Base-by-base conservation (phyloP, 2,797 vertebrate genomes). In the Sardinella longiceps region DNA sequence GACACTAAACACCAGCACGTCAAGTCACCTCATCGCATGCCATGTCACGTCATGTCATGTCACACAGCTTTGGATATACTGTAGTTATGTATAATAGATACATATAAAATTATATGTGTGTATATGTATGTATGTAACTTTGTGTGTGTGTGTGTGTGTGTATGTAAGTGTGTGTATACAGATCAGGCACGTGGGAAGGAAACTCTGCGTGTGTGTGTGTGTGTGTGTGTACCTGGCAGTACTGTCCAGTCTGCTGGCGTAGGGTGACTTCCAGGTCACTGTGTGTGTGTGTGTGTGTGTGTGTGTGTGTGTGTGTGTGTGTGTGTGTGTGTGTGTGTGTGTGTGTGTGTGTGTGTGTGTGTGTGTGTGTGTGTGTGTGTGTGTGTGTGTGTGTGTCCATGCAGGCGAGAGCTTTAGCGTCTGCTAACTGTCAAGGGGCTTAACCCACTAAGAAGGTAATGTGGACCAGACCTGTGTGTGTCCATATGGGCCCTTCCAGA, bases 391-490 rank as follows among this genome's bases (percentile, higher is more conserved):
- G 85, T 86, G 33, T 58, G 56, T 63, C 45, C 70, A 66, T 80
- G 82, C 46, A 84, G 50, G 43, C 37, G 51, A 70, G 84, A 83
- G 82, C 88, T 87, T 87, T 86, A 81, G 45, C 1, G 30, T 80
- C 81, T 48, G 88, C 85, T 30, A 63, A 85, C 20, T 51, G 84
- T 84, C 50, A 7, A 7, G 25, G 80, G 20, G 92, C 90, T 94
- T 93, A 94, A 87, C 80, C 82, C 56, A 91, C 88, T 95, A 91
- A 93, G 92, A 86, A 91, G 92, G 87, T 91, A 92, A 94, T 94
- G 93, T 92, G 92, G 89, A 93, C 89, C 86, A 89, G 90, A 92
- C 88, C 88, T 83, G 84, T 48, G 46, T 9, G 43, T 45, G 43
- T 45, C 43, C 43, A 45, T 45, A 45, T 45, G 43, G 43, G n/a